Percentiles rank a stretch among this genome's conserved stretches.
Conservation (phyloP, 1,140 invertebrate species). For the Philotrypesis tridentata region DNA sequence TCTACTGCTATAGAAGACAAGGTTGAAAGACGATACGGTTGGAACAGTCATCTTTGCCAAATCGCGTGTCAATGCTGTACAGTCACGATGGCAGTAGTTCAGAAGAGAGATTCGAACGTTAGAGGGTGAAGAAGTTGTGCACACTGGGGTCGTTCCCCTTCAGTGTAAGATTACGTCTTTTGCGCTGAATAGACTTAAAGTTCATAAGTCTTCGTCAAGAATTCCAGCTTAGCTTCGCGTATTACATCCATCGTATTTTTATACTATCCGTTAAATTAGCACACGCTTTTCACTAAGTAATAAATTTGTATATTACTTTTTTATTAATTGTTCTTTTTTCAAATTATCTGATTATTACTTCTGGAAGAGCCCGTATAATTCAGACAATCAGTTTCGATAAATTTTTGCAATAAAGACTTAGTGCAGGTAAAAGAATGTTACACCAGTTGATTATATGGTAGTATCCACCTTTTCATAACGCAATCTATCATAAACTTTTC, state of each 20-base stretch:
- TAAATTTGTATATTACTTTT: too few species aligned
- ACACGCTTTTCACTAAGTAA: not conserved
- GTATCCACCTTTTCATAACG: not conserved
- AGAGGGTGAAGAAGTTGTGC: not conserved
- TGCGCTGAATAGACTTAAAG: not conserved
- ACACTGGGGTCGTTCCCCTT: not conserved
- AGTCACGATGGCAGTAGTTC: not conserved
- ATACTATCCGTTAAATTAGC: too few species aligned
- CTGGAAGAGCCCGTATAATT: too few species aligned
- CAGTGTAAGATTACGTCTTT: not conserved
- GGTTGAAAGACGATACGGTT: not conserved
- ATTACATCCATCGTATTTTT: not conserved
- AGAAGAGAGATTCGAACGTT: not conserved
- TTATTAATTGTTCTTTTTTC: too few species aligned
- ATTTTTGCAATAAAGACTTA: not conserved
- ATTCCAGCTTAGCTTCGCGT: not conserved
- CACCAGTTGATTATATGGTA: not conserved
- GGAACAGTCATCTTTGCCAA: not conserved
- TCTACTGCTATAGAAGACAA: not conserved
- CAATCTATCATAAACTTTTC: not conserved
- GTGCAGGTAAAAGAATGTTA: not conserved
- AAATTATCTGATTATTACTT: too few species aligned
- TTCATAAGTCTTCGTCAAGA: constrained; percentile 1
- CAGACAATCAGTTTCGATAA: too few species aligned
- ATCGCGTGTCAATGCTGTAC: not conserved